These are phyloP conservation scores for Thumatha senex DNA, from an alignment of 2,888 invertebrate species.

Conservation along the genomic window DNA sequence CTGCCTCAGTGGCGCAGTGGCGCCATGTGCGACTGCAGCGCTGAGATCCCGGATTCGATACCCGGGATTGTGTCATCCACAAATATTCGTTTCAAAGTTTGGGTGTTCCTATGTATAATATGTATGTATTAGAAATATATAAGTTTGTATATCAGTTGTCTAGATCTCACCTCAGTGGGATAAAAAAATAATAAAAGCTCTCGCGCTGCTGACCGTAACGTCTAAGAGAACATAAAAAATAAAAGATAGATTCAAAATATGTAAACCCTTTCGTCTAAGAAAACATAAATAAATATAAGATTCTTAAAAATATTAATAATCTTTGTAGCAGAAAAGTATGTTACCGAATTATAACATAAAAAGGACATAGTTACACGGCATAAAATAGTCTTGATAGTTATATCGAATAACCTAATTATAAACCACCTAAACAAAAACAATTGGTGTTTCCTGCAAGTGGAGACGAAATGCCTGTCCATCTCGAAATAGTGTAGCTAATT, in stretches of 20 bases:
- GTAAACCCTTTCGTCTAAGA: background rate
- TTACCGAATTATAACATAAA: background rate
- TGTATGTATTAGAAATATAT: too few relatives aligned
- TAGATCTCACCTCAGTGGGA: too few relatives aligned
- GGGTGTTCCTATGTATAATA: too few relatives aligned
- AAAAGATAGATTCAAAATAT: background rate
- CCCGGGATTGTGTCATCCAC: too few relatives aligned
- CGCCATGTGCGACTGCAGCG: too few relatives aligned
- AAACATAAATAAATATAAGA: too few relatives aligned
- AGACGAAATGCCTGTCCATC: conserved; percentile 51
- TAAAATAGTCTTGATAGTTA: conserved; percentile 19
- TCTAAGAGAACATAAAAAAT: background rate
- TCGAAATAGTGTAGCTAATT: conserved; percentile 77
- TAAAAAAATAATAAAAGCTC: too few relatives aligned
- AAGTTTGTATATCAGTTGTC: too few relatives aligned
- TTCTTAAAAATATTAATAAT: too few relatives aligned
- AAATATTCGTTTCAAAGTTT: too few relatives aligned
- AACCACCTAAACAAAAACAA: conserved; percentile 31
- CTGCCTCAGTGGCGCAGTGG: too few relatives aligned
- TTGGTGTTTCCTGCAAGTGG: conserved; percentile 37
- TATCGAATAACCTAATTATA: conserved; percentile 40
- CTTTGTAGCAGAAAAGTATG: background rate
- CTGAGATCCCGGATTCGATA: too few relatives aligned
- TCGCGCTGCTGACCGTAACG: background rate
- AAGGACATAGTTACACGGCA: background rate